phyloP scores from a whole-genome alignment of 2,797 vertebrate species.

The Enteromius argenteus region DNA sequence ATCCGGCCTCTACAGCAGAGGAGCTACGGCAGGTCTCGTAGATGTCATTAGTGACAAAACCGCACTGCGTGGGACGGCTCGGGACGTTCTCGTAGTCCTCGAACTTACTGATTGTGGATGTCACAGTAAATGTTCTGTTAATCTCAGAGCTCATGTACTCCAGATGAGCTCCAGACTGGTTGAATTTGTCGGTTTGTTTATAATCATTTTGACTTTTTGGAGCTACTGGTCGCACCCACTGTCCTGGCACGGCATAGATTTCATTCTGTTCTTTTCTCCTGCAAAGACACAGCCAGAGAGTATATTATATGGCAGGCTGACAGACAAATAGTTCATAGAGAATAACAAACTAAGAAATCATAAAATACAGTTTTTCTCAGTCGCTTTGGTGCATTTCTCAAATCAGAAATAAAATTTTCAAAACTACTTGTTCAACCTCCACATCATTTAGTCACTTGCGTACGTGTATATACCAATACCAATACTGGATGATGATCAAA shows the following conservation, averaged over 20 bases:
- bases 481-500: too few relatives aligned
- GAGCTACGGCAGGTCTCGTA: conserved; percentile 84
- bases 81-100: conserved; percentile 82
- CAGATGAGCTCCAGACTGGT: conserved; percentile 79
- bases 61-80: conserved; percentile 76
- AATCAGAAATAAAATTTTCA: too few relatives aligned
- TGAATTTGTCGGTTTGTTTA: conserved; percentile 81
- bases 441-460: too few relatives aligned
- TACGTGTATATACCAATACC: too few relatives aligned
- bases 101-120: conserved; percentile 66
- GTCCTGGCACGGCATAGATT: conserved; percentile 70
- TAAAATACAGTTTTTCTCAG: background rate
- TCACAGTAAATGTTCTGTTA: conserved; percentile 74
- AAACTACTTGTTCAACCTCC: too few relatives aligned
- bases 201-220: conserved; percentile 77
- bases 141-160: conserved; percentile 78
- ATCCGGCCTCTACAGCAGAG: conserved; percentile 76
- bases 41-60: conserved; percentile 94
- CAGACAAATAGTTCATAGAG: background rate
- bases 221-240: conserved; percentile 72
- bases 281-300: conserved; percentile 31
- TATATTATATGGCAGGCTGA: background rate
- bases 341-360: background rate
- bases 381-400: too few relatives aligned
- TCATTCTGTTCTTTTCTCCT: conserved; percentile 80